phyloP scores from a whole-genome alignment of 2,888 invertebrate species.

The Osmoderma eremita region DNA sequence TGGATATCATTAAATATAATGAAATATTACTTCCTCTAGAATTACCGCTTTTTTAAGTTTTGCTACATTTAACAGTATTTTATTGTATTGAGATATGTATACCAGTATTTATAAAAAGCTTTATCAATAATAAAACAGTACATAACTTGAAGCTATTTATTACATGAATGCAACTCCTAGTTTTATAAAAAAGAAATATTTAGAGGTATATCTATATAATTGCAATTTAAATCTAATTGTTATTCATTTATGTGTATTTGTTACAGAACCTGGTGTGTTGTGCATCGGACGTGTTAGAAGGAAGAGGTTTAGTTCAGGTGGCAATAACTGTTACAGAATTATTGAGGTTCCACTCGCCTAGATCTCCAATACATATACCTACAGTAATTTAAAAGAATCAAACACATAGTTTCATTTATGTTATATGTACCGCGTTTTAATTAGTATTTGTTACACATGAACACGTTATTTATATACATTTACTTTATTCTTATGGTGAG shows the following conservation, averaged over 20 bases:
- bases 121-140: conserved; percentile 42
- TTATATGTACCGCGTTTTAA: conserved; percentile 2
- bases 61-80: conserved; percentile 41
- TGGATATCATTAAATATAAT: conserved; percentile 8
- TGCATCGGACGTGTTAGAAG: conserved; percentile 91
- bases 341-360: conserved; percentile 72
- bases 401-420: conserved; percentile 28
- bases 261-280: conserved; percentile 90
- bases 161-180: background rate
- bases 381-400: conserved; percentile 41
- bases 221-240: background rate
- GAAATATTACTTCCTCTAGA: conserved; percentile 2
- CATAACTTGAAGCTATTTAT: background rate
- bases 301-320: conserved; percentile 86
- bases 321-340: conserved; percentile 90
- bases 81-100: conserved; percentile 41
- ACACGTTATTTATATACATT: conserved; percentile 24
- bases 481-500: conserved; percentile 15
- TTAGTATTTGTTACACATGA: conserved; percentile 4
- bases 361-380: conserved; percentile 58
- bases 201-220: background rate
- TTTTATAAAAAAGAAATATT: background rate
- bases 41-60: conserved; percentile 21
- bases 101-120: conserved; percentile 43
- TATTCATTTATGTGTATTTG: conserved; percentile 41